A percentile compares a stretch with the other conserved stretches of the same genome.
phyloP scores from a whole-genome alignment of 1,140 invertebrate species.

The Pseudomyrmex cubaensis region DNA sequence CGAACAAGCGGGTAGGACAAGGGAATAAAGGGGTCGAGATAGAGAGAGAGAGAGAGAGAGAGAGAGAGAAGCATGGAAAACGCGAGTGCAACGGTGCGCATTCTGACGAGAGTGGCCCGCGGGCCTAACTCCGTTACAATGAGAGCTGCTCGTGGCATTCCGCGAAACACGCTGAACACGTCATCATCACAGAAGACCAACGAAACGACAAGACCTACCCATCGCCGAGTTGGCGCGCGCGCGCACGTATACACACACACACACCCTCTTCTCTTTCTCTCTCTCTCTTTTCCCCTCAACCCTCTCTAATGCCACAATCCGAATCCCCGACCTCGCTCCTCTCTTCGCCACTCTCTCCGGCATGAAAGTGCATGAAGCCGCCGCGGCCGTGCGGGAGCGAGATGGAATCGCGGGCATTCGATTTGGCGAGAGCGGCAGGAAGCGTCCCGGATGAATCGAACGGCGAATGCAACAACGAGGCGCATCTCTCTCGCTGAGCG shows the following conservation, averaged over 20 bases:
- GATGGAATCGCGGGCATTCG: constrained; percentile 59
- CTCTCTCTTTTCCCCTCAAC: constrained; percentile 6
- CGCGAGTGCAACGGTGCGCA: constrained; percentile 56
- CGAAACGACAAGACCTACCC: constrained; percentile 66
- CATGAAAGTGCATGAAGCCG: constrained; percentile 47
- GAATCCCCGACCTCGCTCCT: constrained; percentile 17
- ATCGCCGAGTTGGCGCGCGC: constrained; percentile 22
- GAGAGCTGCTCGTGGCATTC: constrained; percentile 78
- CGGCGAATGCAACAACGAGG: constrained; percentile 62
- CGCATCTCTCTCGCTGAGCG: constrained; percentile 19
- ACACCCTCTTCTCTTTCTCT: constrained; percentile 3
- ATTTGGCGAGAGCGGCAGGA: constrained; percentile 41
- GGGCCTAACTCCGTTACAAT: constrained; percentile 77
- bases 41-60: constrained; percentile 34
- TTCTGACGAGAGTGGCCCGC: constrained; percentile 74
- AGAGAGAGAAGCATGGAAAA: constrained; percentile 37
- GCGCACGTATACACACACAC: constrained; percentile 40
- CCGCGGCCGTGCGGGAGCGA: constrained; percentile 19
- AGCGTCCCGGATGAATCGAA: constrained; percentile 54
- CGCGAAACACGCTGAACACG: constrained; percentile 74
- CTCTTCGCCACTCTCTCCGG: background rate
- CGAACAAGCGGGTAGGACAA: constrained; percentile 28
- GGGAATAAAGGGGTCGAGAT: background rate
- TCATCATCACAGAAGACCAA: constrained; percentile 70
- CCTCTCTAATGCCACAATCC: constrained; percentile 48